Base-by-base conservation (phyloP, 2,113 vertebrate genomes). In the Alethe castanea region DNA sequence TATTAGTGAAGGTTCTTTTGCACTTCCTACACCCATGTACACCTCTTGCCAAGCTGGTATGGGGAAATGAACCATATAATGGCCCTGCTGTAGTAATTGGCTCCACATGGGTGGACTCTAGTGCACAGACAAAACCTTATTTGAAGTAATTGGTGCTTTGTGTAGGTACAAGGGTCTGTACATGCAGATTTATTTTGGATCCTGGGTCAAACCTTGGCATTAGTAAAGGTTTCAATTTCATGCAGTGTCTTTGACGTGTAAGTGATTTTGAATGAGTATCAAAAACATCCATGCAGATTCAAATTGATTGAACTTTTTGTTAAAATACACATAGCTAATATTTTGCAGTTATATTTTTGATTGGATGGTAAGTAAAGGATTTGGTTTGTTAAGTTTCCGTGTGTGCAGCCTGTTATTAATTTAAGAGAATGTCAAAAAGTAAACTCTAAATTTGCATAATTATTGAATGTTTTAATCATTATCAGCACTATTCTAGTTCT, bases 61-160 rank as follows among this genome's bases (percentile, higher is more conserved):
- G 93, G 95, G 94, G 95, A 97, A 96, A 96, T 96, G 94, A 97
- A 97, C 95, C 95, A 97, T 95, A 96, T 95, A 97, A 96, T 96
- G 96, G 91, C 85, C 59, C 85, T 88, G 95, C 94, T 91, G 73
- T 95, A 95, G 93, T 97, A 96, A 96, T 97, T 97, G 95, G 93
- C 95, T 96, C 87, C 94, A 96, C 93, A 95, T 96, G 95, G 94
- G 96, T 95, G 95, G 94, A 97, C 93, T 95, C 91, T 19, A 90
- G 87, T 1, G 20, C 92, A 66, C 90, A 94, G 92, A 95, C 95
- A 95, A 95, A 96, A 95, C 95, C 94, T 95, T 95, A 96, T 97
- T 97, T 97, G 93, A 94, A 96, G 95, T 97, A 97, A 95, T 96
- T 97, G 94, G 91, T 91, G 94, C 93, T 97, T 97, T 97, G 93